phyloP scores from a whole-genome alignment of 2,888 invertebrate genomes.

The Melanotus villosus region DNA sequence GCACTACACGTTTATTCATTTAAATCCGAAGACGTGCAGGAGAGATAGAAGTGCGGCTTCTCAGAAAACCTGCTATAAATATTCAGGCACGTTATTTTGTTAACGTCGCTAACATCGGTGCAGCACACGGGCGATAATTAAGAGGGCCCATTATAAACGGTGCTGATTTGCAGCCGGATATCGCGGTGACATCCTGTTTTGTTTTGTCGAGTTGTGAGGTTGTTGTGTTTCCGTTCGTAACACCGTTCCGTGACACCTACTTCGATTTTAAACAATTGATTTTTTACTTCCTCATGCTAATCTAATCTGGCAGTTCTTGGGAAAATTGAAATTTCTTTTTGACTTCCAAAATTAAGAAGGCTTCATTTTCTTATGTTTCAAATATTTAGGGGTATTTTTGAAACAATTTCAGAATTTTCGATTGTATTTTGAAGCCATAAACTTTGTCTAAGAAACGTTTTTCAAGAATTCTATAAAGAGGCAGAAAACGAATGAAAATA shows the following conservation, averaged over 20 bases:
- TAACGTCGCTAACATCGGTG: slow-evolving; percentile 4
- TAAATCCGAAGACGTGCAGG: slow-evolving; percentile 23
- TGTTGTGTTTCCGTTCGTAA: slow-evolving; percentile 1
- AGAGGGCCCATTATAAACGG: slow-evolving; percentile 38
- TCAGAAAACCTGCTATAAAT: slow-evolving; percentile 29
- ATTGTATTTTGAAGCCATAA: too few relatives aligned
- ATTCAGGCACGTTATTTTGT: slow-evolving; percentile 28
- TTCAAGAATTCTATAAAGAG: too few relatives aligned
- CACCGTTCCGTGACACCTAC: neutral
- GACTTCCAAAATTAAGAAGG: too few relatives aligned
- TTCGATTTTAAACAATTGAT: neutral
- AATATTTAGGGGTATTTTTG: too few relatives aligned
- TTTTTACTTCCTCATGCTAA: neutral
- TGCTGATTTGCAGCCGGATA: slow-evolving; percentile 45
- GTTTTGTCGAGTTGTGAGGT: slow-evolving; percentile 13
- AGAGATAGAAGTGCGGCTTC: slow-evolving; percentile 24
- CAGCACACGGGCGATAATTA: slow-evolving; percentile 37
- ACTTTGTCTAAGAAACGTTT: too few relatives aligned
- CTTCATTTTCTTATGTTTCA: too few relatives aligned
- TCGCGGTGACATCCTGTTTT: slow-evolving; percentile 47
- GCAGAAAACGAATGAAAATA: too few relatives aligned
- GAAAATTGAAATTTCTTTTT: too few relatives aligned
- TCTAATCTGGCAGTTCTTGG: neutral
- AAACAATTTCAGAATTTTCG: too few relatives aligned
- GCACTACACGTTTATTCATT: slow-evolving; percentile 28